A percentile compares a stretch with the other conserved stretches of the same genome.
phyloP scores from a whole-genome alignment of 2,113 vertebrate genomes.

The Dolichotis patagonum region DNA sequence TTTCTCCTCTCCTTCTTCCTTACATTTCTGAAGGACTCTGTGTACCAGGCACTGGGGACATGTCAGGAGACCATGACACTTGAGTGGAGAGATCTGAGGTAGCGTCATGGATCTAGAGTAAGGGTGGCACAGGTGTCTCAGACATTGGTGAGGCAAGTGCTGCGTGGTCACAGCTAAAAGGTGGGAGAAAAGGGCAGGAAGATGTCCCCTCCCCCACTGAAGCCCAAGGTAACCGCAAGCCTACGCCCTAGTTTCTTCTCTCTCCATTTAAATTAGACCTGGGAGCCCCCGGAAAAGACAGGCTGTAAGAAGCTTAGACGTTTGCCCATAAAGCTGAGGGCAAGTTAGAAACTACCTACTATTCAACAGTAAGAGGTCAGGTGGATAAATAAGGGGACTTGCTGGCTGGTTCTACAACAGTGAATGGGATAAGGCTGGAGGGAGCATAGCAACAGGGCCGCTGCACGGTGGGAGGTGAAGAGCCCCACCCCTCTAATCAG shows the following conservation, averaged over 20 bases:
- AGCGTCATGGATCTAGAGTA: neutral
- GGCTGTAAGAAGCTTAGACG: neutral
- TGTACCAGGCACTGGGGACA: neutral
- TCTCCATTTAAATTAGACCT: neutral
- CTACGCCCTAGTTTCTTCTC: rapidly evolving
- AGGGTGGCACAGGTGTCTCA: neutral
- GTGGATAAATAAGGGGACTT: neutral
- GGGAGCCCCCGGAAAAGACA: neutral
- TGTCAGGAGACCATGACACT: no score
- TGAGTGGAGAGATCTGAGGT: neutral
- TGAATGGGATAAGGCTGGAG: neutral
- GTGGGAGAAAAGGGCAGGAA: neutral
- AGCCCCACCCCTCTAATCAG: neutral
- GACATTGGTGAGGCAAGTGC: neutral
- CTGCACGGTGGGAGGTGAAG: neutral
- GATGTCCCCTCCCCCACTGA: neutral
- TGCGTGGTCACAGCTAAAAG: rapidly evolving
- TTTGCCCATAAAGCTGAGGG: neutral
- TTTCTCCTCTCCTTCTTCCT: neutral
- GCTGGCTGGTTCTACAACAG: neutral
- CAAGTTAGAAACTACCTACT: neutral
- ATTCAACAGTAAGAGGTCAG: neutral
- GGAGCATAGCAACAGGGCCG: neutral
- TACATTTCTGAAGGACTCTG: neutral
- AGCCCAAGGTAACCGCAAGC: rapidly evolving